A percentile compares a stretch with the other conserved stretches of the same genome.
These are phyloP conservation scores for Epinephelus fuscoguttatus DNA, from an alignment of 2,113 vertebrate species.

Conservation along the genomic window DNA sequence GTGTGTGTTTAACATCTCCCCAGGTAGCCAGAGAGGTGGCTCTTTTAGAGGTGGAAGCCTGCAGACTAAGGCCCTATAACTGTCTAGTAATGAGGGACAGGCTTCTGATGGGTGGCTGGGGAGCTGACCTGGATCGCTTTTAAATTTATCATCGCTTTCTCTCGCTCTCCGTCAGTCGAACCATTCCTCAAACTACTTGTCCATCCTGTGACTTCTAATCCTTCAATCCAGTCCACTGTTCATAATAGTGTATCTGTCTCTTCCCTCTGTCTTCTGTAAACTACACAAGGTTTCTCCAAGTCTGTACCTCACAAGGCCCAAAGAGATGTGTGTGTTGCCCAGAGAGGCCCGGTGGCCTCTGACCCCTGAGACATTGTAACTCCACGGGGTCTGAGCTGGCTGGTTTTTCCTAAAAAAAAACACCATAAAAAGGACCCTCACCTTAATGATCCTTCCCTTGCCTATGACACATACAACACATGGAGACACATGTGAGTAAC, in stretches of 20 bases:
- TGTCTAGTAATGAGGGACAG: conserved; percentile 75
- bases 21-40: conserved; percentile 61
- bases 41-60: conserved; percentile 67
- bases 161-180: not conserved
- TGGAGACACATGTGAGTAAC: not conserved
- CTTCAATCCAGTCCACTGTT: not conserved
- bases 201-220: not conserved
- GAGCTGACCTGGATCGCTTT: conserved; percentile 66
- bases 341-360: conserved; percentile 31
- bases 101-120: conserved; percentile 58
- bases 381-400: conserved; percentile 22
- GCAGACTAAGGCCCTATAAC: conserved; percentile 63
- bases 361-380: conserved; percentile 43
- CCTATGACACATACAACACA: conserved; percentile 7
- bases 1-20: conserved; percentile 57
- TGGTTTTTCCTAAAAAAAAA: conserved; percentile 24
- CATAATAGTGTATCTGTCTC: not conserved
- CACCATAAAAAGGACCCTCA: conserved; percentile 22
- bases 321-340: not conserved
- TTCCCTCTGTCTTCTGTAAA: conserved; percentile 12
- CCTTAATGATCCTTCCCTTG: conserved; percentile 4
- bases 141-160: conserved; percentile 32
- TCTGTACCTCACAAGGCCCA: not conserved
- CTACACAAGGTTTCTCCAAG: not conserved
- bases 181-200: conserved; percentile 16